Base-by-base conservation (phyloP, 2,797 vertebrate genomes). In the Pipistrellus pygmaeus region DNA sequence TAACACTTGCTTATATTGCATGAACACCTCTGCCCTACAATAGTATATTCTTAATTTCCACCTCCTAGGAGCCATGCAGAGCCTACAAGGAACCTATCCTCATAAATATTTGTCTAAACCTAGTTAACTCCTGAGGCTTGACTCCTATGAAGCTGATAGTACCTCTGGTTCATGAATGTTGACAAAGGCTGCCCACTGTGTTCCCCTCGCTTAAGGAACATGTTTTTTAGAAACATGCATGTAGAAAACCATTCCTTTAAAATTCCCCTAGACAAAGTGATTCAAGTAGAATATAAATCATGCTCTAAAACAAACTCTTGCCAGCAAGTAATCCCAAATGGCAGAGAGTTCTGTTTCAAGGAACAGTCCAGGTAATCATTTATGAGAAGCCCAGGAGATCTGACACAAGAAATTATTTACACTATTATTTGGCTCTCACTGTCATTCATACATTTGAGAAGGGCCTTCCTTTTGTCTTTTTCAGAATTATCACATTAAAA, bases 241-340 rank as follows among this genome's bases (percentile, higher is more conserved):
- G 44, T 1, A 73, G 18, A 75, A 93, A 88, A 46, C 10, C 10
- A 57, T 30, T 91, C 51, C 41, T 77, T 88, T 90, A 48, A 78
- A 69, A 73, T 86, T 48, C 60, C 13, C 75, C 25, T 73, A 62
- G 8, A 83, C 20, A 82, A 82, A 41, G 71, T 44, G 21, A 87
- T 35, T 94, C 55, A 66, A 87, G 48, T n/a, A 90, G 76, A 87
- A 84, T 57, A 85, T 73, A 94, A 86, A 88, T 73, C 48, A 81
- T 27, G 17, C 4, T 85, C 27, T 51, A 46, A 6, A 55, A 71
- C 0, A 18, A 85, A 62, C 2, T 92, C 41, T 64, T 64, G 80
- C 17, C 46, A 80, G 30, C 8, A 62, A 78, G 27, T 46, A 78
- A 30, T 71, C 38, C 41, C 32, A 55, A 82, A 62, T 44, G 66